phyloP scores from a whole-genome alignment of 2,888 invertebrate species.

The Tricholauxania praeusta region DNA sequence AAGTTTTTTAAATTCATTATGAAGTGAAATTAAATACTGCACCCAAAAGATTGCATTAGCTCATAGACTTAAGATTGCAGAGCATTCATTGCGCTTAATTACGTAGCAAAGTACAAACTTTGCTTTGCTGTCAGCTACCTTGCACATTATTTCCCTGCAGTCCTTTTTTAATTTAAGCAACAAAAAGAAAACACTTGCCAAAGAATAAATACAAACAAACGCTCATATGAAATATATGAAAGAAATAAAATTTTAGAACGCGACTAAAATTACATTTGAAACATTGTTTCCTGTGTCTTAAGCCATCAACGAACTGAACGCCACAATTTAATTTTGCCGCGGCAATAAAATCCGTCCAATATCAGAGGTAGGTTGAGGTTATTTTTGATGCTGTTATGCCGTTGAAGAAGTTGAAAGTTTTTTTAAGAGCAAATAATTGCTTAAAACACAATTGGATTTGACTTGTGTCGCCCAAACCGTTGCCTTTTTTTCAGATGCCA shows the following conservation, averaged over 20 bases:
- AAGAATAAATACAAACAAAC: neutral
- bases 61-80: neutral
- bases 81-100: slow-evolving; percentile 10
- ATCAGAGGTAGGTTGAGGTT: neutral
- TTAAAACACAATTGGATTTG: neutral
- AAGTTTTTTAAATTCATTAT: no score
- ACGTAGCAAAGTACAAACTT: neutral
- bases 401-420: slow-evolving; percentile 1
- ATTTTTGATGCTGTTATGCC: neutral
- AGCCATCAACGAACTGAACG: neutral
- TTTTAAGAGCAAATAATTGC: slow-evolving; percentile 29
- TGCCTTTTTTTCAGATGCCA: neutral
- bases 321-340: neutral
- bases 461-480: neutral
- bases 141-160: neutral
- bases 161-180: no score
- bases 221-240: neutral
- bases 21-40: no score
- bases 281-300: neutral
- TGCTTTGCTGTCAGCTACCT: slow-evolving; percentile 2
- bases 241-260: neutral
- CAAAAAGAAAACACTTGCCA: no score
- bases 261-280: neutral
- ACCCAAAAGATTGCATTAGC: neutral
- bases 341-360: neutral